These are phyloP conservation scores for Drosophila merina DNA, from an alignment of 2,888 invertebrate genomes.

Conservation along the genomic window DNA sequence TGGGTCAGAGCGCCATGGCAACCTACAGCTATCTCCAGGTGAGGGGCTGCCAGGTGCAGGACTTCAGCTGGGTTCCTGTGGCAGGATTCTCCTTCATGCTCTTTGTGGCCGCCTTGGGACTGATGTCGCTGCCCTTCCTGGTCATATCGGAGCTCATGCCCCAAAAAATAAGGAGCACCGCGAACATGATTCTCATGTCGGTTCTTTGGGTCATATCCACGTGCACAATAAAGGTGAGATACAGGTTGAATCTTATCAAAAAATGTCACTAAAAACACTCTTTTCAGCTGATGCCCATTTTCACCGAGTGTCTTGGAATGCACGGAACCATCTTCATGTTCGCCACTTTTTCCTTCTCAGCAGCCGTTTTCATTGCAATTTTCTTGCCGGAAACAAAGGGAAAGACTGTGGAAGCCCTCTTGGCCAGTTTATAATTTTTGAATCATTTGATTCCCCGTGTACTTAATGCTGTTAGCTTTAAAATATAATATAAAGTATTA, in stretches of 20 bases:
- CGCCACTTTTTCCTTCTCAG: constrained; percentile 67
- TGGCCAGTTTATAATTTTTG: constrained; percentile 66
- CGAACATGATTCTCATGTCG: constrained; percentile 70
- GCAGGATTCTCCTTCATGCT: constrained; percentile 82
- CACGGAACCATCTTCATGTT: constrained; percentile 81
- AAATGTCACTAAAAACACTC: background rate
- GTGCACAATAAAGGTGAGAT: constrained; percentile 66
- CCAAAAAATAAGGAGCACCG: constrained; percentile 74
- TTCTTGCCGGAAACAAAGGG: constrained; percentile 83
- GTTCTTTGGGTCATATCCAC: constrained; percentile 67
- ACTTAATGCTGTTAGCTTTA: background rate
- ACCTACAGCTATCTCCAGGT: constrained; percentile 68
- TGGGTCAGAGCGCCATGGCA: constrained; percentile 78
- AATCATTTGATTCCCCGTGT: background rate
- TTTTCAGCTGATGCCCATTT: constrained; percentile 71
- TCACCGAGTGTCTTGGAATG: constrained; percentile 72
- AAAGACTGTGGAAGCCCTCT: constrained; percentile 77
- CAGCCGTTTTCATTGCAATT: constrained; percentile 74
- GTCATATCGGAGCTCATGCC: constrained; percentile 81
- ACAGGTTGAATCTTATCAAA: background rate
- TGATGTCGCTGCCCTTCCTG: constrained; percentile 81
- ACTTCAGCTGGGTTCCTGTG: constrained; percentile 80
- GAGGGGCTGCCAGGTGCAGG: constrained; percentile 58
- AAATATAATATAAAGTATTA: background rate
- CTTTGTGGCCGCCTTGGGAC: constrained; percentile 80